phyloP scores from a whole-genome alignment of 2,888 invertebrate genomes.

The Conchocele bisecta region DNA sequence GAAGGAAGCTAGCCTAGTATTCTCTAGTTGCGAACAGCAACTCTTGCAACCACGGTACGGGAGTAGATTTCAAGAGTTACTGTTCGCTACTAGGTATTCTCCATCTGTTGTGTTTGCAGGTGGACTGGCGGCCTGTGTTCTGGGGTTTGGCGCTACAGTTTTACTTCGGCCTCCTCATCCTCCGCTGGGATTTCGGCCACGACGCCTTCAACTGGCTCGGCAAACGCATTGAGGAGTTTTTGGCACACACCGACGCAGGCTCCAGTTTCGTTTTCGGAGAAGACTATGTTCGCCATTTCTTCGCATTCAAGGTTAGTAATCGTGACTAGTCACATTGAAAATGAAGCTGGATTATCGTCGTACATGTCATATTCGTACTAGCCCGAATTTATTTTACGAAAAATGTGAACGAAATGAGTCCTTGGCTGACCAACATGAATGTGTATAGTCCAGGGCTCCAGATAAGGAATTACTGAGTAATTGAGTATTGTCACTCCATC shows the following conservation, averaged over 20 bases:
- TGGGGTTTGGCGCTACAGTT: conserved; percentile 93
- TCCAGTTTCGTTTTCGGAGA: conserved; percentile 92
- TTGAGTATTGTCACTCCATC: no score
- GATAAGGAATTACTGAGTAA: no score
- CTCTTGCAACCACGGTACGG: no score
- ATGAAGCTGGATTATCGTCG: no score
- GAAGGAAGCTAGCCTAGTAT: no score
- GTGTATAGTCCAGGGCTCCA: no score
- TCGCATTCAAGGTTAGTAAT: conserved; percentile 91
- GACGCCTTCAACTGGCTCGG: conserved; percentile 88
- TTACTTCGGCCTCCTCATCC: conserved; percentile 84
- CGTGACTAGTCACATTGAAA: no score
- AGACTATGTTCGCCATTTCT: conserved; percentile 84
- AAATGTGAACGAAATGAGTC: no score
- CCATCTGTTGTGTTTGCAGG: conserved; percentile 68
- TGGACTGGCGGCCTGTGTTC: conserved; percentile 89
- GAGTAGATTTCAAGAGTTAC: background rate
- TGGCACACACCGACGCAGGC: conserved; percentile 91
- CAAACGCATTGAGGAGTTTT: conserved; percentile 88
- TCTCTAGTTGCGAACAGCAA: no score
- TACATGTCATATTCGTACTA: no score
- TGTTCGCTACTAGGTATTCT: background rate
- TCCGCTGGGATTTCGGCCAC: conserved; percentile 82
- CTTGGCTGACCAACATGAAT: no score
- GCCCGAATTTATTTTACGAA: no score